Evolutionary conservation across 2,113 vertebrate species (phyloP).

Genomic region (Dunckerocampus dactyliophorus): DNA sequence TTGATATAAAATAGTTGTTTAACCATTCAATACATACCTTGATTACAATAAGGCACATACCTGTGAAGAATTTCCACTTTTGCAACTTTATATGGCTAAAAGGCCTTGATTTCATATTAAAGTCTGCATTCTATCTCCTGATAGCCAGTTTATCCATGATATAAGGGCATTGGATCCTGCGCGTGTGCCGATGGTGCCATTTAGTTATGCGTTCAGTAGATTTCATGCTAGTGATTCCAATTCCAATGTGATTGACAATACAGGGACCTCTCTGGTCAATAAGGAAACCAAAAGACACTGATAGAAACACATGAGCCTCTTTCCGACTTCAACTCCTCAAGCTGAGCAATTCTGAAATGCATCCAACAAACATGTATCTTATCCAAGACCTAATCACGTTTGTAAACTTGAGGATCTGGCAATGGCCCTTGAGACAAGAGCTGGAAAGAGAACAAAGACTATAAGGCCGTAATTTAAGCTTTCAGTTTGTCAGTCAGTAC

Average conservation of each 20-base stretch:
- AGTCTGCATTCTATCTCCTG: constrained; percentile 11
- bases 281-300: background rate
- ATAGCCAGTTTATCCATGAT: constrained; percentile 23
- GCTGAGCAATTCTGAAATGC: constrained; percentile 16
- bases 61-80: no score
- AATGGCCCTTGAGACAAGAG: constrained; percentile 2
- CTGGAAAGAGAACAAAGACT: constrained; percentile 30
- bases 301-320: constrained; percentile 17
- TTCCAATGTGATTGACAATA: no score
- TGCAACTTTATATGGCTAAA: background rate
- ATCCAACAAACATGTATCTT: constrained; percentile 11
- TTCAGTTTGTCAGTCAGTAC: constrained; percentile 14
- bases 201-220: constrained; percentile 26
- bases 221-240: no score
- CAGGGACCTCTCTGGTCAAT: background rate
- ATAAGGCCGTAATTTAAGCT: constrained; percentile 40
- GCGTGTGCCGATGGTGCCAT: constrained; percentile 18
- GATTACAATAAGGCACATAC: no score
- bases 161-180: constrained; percentile 14
- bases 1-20: no score
- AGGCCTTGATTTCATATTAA: constrained; percentile 27
- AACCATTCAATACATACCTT: no score
- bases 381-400: constrained; percentile 36
- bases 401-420: constrained; percentile 23
- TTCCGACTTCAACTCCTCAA: constrained; percentile 19